Conservation (phyloP, 2,113 vertebrate genomes). For the Semicossyphus pulcher region DNA sequence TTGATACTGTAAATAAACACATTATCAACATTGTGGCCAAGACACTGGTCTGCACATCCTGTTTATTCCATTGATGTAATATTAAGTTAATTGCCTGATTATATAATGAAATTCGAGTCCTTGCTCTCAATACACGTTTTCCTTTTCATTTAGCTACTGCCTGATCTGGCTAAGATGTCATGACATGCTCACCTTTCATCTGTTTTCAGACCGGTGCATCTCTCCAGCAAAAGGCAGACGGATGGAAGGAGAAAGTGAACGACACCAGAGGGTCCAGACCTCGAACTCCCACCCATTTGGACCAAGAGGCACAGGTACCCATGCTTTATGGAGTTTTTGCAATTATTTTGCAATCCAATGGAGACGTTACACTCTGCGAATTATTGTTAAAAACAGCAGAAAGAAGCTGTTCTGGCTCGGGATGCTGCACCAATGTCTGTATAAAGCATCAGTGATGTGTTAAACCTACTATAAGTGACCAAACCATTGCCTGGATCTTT, state of each 20-base stretch:
- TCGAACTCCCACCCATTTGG: slow-evolving; percentile 74
- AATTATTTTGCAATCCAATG: background rate
- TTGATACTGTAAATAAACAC: background rate
- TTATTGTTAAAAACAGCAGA: background rate
- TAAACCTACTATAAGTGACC: background rate
- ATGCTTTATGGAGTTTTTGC: background rate
- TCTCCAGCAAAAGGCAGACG: slow-evolving; percentile 83
- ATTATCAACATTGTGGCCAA: too few relatives aligned
- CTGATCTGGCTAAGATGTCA: slow-evolving; percentile 34
- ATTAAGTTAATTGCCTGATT: slow-evolving; percentile 19
- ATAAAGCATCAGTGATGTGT: background rate
- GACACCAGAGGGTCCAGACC: slow-evolving; percentile 77
- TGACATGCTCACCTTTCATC: slow-evolving; percentile 23
- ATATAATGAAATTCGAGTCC: slow-evolving; percentile 7
- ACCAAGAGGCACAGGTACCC: slow-evolving; percentile 79
- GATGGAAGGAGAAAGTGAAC: slow-evolving; percentile 84
- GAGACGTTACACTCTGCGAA: background rate
- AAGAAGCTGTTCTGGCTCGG: background rate
- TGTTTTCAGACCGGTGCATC: slow-evolving; percentile 77
- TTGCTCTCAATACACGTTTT: background rate
- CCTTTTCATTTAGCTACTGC: slow-evolving; percentile 18
- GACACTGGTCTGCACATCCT: background rate
- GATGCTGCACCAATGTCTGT: background rate
- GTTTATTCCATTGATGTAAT: background rate
- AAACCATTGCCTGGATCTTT: background rate